phyloP scores from a whole-genome alignment of 2,113 vertebrate genomes.

The Eurystomus gularis region DNA sequence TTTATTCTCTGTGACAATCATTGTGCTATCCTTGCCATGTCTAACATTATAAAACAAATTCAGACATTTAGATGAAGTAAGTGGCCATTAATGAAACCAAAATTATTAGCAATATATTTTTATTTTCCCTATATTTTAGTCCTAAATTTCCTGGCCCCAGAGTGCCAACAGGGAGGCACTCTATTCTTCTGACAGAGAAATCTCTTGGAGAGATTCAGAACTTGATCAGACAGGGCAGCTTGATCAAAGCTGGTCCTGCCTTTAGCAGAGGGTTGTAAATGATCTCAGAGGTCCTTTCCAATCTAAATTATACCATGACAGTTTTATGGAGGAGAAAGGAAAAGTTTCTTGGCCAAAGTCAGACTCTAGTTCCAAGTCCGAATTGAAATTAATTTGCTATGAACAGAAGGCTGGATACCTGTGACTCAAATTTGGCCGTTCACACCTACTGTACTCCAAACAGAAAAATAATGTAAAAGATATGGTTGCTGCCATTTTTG shows the following conservation, averaged over 20 bases:
- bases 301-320: neutral
- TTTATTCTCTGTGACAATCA: neutral
- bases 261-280: neutral
- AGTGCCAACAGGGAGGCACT: neutral
- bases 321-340: neutral
- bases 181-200: neutral
- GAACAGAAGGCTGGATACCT: neutral
- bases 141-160: neutral
- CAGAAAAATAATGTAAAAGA: neutral
- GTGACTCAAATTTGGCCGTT: neutral
- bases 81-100: neutral
- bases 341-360: neutral
- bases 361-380: neutral
- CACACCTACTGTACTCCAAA: neutral
- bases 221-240: neutral
- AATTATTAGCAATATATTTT: neutral
- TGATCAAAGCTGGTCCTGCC: neutral
- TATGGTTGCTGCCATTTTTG: neutral
- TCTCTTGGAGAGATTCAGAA: neutral
- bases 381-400: neutral
- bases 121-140: neutral
- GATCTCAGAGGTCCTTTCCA: neutral
- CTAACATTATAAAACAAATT: neutral
- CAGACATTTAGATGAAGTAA: neutral
- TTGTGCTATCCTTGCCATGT: neutral